Evolutionary conservation across 1,140 invertebrate genomes (phyloP).

Genomic region (Trialeurodes vaporariorum): DNA sequence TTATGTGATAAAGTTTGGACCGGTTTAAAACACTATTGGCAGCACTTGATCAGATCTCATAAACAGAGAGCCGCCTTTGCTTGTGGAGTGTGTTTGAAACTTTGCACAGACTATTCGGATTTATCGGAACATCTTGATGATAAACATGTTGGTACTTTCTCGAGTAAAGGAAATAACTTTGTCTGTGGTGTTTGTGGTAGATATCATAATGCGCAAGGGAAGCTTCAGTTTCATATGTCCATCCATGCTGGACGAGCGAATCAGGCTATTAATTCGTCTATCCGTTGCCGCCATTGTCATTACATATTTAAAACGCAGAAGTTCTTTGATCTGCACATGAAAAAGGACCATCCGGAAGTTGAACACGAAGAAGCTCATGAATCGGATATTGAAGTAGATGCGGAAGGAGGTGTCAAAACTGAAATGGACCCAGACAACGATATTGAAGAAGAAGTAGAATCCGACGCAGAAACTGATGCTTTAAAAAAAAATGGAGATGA

Average conservation of each 20-base stretch:
- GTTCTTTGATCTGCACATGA: constrained; percentile 15
- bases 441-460: constrained; percentile 4
- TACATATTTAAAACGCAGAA: constrained; percentile 9
- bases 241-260: constrained; percentile 39
- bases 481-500: constrained; percentile 10
- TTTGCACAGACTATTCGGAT: constrained; percentile 39
- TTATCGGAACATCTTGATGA: constrained; percentile 41
- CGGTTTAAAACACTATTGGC: constrained; percentile 48
- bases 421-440: not conserved
- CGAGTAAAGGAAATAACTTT: constrained; percentile 45
- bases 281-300: constrained; percentile 14
- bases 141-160: constrained; percentile 38
- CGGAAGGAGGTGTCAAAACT: not conserved
- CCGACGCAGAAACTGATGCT: constrained; percentile 8
- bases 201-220: constrained; percentile 47
- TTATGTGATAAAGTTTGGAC: constrained; percentile 48
- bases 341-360: constrained; percentile 4
- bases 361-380: not conserved
- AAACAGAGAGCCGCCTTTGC: constrained; percentile 43
- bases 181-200: constrained; percentile 46
- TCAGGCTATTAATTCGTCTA: not conserved
- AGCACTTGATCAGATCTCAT: constrained; percentile 48
- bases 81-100: constrained; percentile 46
- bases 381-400: constrained; percentile 7
- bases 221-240: constrained; percentile 43